Percentiles rank a stretch among this genome's conserved stretches.
phyloP scores from a whole-genome alignment of 92 coral and sea anemone genomes.

The Anthopleura xanthogrammica region DNA sequence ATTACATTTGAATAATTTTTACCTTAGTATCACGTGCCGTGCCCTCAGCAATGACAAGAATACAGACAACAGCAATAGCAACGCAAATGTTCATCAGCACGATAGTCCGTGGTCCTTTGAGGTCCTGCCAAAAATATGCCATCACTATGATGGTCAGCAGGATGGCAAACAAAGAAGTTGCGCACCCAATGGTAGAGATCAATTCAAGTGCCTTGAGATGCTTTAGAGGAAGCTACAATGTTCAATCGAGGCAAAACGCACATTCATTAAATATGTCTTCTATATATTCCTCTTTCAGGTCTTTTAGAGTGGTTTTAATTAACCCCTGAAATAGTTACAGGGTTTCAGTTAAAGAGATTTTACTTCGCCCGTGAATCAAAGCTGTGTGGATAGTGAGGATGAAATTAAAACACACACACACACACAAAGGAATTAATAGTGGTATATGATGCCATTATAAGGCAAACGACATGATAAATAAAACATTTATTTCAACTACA shows the following conservation, averaged over 20 bases:
- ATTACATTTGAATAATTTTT: neutral
- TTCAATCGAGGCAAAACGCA: too few species aligned
- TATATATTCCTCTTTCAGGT: too few species aligned
- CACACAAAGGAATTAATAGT: too few species aligned
- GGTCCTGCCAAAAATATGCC: constrained; percentile 67
- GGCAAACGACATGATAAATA: neutral
- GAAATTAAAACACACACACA: too few species aligned
- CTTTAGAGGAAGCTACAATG: constrained; percentile 27
- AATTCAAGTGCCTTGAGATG: constrained; percentile 66
- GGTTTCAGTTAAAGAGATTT: too few species aligned
- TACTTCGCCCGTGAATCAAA: too few species aligned
- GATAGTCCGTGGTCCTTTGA: constrained; percentile 72
- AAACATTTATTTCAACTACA: neutral
- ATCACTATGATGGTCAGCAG: constrained; percentile 66
- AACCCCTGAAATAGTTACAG: too few species aligned
- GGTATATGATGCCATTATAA: too few species aligned
- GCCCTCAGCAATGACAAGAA: constrained; percentile 79
- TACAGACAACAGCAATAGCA: constrained; percentile 73
- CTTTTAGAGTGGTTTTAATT: too few species aligned
- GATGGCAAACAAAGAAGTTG: constrained; percentile 84
- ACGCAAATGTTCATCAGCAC: constrained; percentile 80
- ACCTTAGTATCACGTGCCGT: constrained; percentile 78
- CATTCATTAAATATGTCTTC: too few species aligned
- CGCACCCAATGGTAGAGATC: constrained; percentile 83
- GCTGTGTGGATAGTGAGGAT: too few species aligned